These are phyloP conservation scores for Xestia c-nigrum DNA, from an alignment of 2,888 invertebrate species.

Conservation along the genomic window DNA sequence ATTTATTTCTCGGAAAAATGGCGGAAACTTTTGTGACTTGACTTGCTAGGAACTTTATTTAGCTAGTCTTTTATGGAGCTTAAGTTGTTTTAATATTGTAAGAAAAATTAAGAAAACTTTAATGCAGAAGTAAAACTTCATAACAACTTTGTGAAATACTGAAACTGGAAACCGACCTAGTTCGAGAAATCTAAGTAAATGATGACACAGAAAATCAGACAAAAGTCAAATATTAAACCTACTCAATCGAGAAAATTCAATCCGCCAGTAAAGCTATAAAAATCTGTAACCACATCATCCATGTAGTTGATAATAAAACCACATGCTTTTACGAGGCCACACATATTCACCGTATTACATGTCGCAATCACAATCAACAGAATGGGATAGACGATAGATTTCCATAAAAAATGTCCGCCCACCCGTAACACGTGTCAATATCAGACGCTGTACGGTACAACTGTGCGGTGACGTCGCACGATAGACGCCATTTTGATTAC, in stretches of 20 bases:
- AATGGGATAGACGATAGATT: slow-evolving; percentile 33
- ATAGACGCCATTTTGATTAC: slow-evolving; percentile 42
- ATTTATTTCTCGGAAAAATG: too few relatives aligned
- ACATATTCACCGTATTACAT: slow-evolving; percentile 16
- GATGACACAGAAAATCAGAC: neutral
- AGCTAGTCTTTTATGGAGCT: neutral
- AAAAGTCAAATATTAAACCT: neutral
- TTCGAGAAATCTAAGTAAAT: neutral
- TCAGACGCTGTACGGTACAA: slow-evolving; percentile 38
- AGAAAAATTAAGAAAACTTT: neutral
- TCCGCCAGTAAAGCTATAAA: neutral
- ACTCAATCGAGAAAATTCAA: neutral
- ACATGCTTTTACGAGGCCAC: slow-evolving; percentile 32
- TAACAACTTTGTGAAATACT: neutral
- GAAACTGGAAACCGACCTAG: neutral
- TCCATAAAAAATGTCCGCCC: slow-evolving; percentile 51
- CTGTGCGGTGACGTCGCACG: slow-evolving; percentile 42
- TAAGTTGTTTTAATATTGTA: too few relatives aligned
- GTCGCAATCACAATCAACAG: slow-evolving; percentile 44
- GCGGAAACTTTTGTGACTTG: too few relatives aligned
- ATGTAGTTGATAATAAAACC: slow-evolving; percentile 31
- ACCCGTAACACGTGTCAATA: slow-evolving; percentile 47
- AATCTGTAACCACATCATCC: slow-evolving; percentile 17
- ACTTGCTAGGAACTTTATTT: neutral
- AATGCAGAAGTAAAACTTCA: neutral